A percentile compares a stretch with the other conserved stretches of the same genome.
Evolutionary conservation across 2,888 invertebrate species (phyloP).

Genomic region (Gortyna flavago): DNA sequence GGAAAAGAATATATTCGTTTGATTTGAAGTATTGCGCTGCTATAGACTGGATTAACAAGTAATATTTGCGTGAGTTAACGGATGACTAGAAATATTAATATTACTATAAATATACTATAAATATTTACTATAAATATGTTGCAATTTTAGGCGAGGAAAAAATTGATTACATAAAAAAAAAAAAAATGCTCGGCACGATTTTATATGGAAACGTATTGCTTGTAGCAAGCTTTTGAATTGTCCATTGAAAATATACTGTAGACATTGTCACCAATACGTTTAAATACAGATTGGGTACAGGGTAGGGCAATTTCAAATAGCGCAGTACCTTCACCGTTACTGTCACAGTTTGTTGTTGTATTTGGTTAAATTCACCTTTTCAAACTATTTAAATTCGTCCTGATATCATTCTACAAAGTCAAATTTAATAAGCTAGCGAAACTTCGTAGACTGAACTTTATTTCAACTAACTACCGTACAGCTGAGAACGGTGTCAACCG

Average conservation of each 20-base stretch:
- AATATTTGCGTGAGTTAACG: neutral
- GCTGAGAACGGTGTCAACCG: neutral
- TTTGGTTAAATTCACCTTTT: neutral
- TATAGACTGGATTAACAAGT: neutral
- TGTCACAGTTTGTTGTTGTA: neutral
- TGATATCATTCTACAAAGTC: neutral
- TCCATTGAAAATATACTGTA: neutral
- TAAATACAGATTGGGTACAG: neutral
- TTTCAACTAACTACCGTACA: neutral
- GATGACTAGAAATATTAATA: too few species aligned
- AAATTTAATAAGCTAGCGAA: neutral
- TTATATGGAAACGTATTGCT: neutral
- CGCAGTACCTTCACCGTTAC: neutral
- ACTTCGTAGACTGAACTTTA: neutral
- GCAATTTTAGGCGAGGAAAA: neutral
- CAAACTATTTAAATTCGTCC: neutral
- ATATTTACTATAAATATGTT: too few species aligned
- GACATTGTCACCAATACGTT: neutral
- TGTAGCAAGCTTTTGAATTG: neutral
- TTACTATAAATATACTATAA: too few species aligned
- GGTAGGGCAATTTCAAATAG: neutral
- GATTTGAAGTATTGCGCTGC: neutral
- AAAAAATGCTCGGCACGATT: neutral
- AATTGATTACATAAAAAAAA: neutral
- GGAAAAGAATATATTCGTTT: neutral